Evolutionary conservation across 2,797 vertebrate species (phyloP).

Genomic region (Enteromius argenteus): DNA sequence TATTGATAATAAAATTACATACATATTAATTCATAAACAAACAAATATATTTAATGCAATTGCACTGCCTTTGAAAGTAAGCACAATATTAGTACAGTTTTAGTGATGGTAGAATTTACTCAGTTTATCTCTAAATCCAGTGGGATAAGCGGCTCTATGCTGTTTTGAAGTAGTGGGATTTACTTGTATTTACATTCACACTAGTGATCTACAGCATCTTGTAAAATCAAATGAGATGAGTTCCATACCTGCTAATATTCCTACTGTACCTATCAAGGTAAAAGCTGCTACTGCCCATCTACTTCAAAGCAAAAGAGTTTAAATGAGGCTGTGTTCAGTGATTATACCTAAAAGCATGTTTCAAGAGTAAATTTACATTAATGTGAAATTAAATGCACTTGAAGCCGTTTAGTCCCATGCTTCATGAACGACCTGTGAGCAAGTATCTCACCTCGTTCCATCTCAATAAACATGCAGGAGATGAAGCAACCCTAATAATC

Average conservation of each 20-base stretch:
- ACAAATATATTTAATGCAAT: too few species aligned
- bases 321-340: neutral
- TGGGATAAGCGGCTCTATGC: neutral
- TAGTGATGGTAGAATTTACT: neutral
- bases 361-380: conserved; percentile 13
- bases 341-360: conserved; percentile 5
- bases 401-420: neutral
- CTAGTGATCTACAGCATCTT: neutral
- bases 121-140: neutral
- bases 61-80: neutral
- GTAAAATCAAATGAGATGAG: neutral
- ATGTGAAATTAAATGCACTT: neutral
- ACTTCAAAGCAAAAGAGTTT: conserved; percentile 1
- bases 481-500: conserved; percentile 30
- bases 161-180: neutral
- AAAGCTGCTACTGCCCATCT: neutral
- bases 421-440: neutral
- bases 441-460: neutral
- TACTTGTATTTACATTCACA: conserved; percentile 9
- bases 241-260: neutral
- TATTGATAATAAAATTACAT: neutral
- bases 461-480: conserved; percentile 41
- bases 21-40: too few species aligned
- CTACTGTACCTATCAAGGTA: neutral
- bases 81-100: neutral